A percentile compares a stretch with the other conserved stretches of the same genome.
Evolutionary conservation across 2,888 invertebrate genomes (phyloP).

Genomic region (Lepetodrilus schrolli): DNA sequence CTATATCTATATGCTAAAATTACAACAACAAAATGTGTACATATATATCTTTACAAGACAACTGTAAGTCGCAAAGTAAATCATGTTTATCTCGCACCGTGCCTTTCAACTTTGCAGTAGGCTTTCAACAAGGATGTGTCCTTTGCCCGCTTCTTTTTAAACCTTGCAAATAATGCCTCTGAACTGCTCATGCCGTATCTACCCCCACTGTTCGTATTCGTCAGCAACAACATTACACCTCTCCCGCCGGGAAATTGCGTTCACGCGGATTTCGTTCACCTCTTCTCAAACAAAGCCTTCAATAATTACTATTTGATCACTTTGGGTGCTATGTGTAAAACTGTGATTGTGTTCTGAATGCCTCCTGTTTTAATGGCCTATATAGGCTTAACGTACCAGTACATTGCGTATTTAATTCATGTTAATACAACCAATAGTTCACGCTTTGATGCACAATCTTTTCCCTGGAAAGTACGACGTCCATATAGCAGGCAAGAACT

Average conservation of each 20-base stretch:
- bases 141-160: not conserved
- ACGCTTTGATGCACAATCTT: not conserved
- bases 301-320: conserved; percentile 12
- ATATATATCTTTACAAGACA: too few relatives aligned
- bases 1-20: too few relatives aligned
- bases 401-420: conserved; percentile 4
- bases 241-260: not conserved
- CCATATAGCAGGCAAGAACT: too few relatives aligned
- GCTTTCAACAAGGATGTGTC: not conserved
- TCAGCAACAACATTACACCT: not conserved
- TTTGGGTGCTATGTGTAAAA: not conserved
- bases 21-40: too few relatives aligned
- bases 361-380: not conserved
- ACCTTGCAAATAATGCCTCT: not conserved
- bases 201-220: not conserved
- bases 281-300: not conserved
- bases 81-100: not conserved
- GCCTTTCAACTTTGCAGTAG: not conserved
- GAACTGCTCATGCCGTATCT: conserved; percentile 13
- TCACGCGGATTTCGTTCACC: not conserved
- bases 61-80: too few relatives aligned
- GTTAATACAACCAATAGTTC: conserved; percentile 2
- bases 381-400: not conserved
- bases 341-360: not conserved
- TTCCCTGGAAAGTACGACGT: too few relatives aligned